Base-by-base conservation (phyloP, 2,797 vertebrate genomes). In the Protosalanx chinensis region DNA sequence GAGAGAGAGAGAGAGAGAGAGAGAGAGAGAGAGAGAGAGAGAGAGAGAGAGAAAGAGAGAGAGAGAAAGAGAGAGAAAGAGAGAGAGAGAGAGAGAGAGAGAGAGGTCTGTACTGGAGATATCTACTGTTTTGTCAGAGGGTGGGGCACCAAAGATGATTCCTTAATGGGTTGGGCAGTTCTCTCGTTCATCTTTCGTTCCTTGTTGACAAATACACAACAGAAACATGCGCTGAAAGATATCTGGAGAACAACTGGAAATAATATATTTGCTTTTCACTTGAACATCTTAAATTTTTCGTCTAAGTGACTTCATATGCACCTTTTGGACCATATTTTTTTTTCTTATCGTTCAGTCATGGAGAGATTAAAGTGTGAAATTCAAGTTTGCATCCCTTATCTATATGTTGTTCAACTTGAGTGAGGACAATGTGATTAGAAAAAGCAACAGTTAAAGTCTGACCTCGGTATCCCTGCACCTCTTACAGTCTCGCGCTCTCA, bases 71-170 rank as follows among this genome's bases (percentile, higher is more conserved):
- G 23, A 27, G 27, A 61, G 12, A 61, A 7, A 30, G 10, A 32
- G 7, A 61, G 20, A 61, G 20, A 30, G 10, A 32, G 20, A 61
- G 20, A 61, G 8, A 61, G 10, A 33, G 7, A 5, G 10, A 62
- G 18, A 57, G 7, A 57, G 15, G n/a, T 13, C 63, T 65, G 3
- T 41, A 27, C 41, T 30, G n/a, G 41, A 20, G 67, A 12, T 41
- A n/a, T 58, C 13, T 86, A 88, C 41, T 46, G 41, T 46, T 46
- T 89, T 90, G 88, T 83, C 83, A 81, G 88, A 89, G 90, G 90
- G 90, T 90, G 89, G 89, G 90, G 90, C 90, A 57, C 88, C 87
- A 90, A 86, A 87, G 88, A 89, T 87, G 87, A 89, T 88, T 88
- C 88, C 88, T 90, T 91, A 90, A 91, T 91, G 90, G 89, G 86